Base-by-base conservation (phyloP, 1,140 invertebrate species). In the Lepidurus apus region DNA sequence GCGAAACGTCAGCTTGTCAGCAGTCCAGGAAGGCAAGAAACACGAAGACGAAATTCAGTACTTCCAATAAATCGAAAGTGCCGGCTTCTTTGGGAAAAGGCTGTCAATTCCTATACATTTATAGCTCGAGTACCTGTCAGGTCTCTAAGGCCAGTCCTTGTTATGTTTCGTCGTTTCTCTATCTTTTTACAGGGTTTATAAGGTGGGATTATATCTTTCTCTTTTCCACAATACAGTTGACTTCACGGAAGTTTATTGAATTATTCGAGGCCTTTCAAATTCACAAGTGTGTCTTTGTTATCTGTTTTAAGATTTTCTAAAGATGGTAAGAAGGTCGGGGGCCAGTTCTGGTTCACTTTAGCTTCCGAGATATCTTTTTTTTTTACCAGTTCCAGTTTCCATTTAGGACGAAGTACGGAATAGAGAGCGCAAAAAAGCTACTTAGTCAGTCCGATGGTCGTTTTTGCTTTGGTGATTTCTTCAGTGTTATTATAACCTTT, bases 211-310 rank as follows among this genome's bases (percentile, higher is more conserved):
- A 45, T 47, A 43, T 76, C 45, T 47, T 45, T 77, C 53, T 74
- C 47, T 77, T 73, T 77, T 77, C 73, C 73, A 73, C 44, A 80
- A 75, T 77, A 74, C 76, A 74, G 77, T 74, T 44, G 43, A 76
- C 26, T 42, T 73, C 76, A 80, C 76, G 76, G 76, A 74, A 77
- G 76, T 78, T 42, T 17, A 74, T 75, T 75, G 75, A 73, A 74
- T 43, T 42, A 79, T 26, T 79, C 65, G 75, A 77, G 65, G 34
- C 43, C 79, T 74, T 76, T 73, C 74, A 43, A 77, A 73, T 74
- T 74, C 53, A 80, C 79, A 74, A 74, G 75, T 77, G 76, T 74
- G 74, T 77, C 74, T 80, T 75, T 77, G 45, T 80, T 78, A 80
- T 77, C 77, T 79, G 77, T 76, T 75, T 74, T 75, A 80, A 45